Evolutionary conservation across 2,888 invertebrate genomes (phyloP).

Genomic region (Conchocele bisecta): DNA sequence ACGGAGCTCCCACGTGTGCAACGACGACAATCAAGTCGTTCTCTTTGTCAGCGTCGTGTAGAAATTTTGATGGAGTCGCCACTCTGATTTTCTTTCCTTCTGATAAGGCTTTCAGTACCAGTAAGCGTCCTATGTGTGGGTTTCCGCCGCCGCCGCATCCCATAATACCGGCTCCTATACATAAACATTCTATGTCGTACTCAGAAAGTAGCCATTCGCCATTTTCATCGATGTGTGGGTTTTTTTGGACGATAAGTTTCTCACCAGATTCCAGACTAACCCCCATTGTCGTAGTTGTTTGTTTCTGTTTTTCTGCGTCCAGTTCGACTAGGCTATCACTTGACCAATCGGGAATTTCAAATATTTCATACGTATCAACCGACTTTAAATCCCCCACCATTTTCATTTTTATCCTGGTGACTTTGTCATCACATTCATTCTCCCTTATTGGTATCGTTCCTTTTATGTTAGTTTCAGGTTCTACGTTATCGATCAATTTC

Average conservation of each 20-base stretch:
- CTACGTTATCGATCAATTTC: slow-evolving; percentile 48
- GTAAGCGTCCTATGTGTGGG: slow-evolving; percentile 71
- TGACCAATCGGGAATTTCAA: background rate
- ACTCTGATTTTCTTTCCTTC: slow-evolving; percentile 72
- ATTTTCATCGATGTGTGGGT: slow-evolving; percentile 51
- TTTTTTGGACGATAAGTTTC: slow-evolving; percentile 26
- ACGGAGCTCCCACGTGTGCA: slow-evolving; percentile 76
- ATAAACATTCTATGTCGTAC: slow-evolving; percentile 78
- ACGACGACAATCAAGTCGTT: slow-evolving; percentile 62
- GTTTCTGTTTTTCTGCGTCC: slow-evolving; percentile 35
- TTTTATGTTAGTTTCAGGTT: slow-evolving; percentile 26
- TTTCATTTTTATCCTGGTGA: slow-evolving; percentile 73
- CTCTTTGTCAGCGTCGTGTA: slow-evolving; percentile 46
- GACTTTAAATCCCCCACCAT: slow-evolving; percentile 71
- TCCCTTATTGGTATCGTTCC: background rate
- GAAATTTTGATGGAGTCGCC: slow-evolving; percentile 65
- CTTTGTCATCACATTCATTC: too few species aligned
- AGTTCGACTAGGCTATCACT: background rate
- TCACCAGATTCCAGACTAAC: slow-evolving; percentile 20
- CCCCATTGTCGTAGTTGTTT: slow-evolving; percentile 50
- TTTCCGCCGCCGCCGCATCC: slow-evolving; percentile 80
- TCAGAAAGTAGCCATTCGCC: slow-evolving; percentile 76
- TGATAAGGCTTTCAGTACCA: slow-evolving; percentile 59
- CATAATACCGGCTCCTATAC: slow-evolving; percentile 78
- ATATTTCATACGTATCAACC: background rate